Percentiles rank a stretch among this genome's conserved stretches.
Conservation (phyloP, 2,113 vertebrate species). For the Colistium nudipinnis region DNA sequence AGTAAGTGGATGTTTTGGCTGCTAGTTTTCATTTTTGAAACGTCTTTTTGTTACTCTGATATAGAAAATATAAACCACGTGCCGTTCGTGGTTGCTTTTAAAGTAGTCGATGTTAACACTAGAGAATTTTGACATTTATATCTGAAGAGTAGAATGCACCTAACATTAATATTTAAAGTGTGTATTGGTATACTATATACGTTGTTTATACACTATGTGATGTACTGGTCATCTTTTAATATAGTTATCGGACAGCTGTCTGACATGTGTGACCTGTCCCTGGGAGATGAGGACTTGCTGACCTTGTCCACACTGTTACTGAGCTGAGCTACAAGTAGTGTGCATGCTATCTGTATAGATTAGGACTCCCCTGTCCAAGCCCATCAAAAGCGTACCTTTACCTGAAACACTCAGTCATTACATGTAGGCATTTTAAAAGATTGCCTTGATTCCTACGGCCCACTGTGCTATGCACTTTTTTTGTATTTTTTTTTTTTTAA, state of each 20-base stretch:
- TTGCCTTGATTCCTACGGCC: not conserved
- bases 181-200: slow-evolving; percentile 59
- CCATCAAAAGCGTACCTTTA: not conserved
- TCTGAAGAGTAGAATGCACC: slow-evolving; percentile 55
- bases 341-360: slow-evolving; percentile 12
- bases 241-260: slow-evolving; percentile 61
- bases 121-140: slow-evolving; percentile 65
- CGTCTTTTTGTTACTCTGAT: slow-evolving; percentile 58
- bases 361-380: slow-evolving; percentile 3
- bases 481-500: slow-evolving; percentile 22
- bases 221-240: slow-evolving; percentile 66
- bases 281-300: slow-evolving; percentile 42
- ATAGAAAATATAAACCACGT: slow-evolving; percentile 67
- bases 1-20: slow-evolving; percentile 77
- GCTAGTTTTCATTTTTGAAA: slow-evolving; percentile 74
- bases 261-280: slow-evolving; percentile 34
- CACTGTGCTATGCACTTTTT: slow-evolving; percentile 7
- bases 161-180: slow-evolving; percentile 62
- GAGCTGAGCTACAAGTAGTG: slow-evolving; percentile 62
- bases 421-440: slow-evolving; percentile 11
- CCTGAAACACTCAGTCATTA: not conserved
- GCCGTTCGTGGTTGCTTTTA: slow-evolving; percentile 62
- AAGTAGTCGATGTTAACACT: slow-evolving; percentile 59
- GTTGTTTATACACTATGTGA: slow-evolving; percentile 67
- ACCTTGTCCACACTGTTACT: slow-evolving; percentile 71